Conservation (phyloP, 2,888 invertebrate genomes). For the Sclerodermus sp. region DNA sequence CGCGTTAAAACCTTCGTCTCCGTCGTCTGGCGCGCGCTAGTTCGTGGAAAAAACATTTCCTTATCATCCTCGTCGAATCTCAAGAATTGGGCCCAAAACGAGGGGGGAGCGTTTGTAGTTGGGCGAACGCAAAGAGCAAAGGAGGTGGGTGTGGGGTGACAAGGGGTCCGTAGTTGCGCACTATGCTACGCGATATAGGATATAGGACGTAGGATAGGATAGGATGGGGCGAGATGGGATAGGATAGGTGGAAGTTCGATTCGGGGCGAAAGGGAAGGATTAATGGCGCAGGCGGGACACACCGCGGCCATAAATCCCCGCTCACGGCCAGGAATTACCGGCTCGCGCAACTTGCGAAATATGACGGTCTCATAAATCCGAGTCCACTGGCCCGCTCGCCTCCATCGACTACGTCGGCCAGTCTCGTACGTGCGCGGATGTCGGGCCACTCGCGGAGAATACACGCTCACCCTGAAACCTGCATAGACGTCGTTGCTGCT, state of each 20-base stretch:
- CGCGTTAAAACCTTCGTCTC: too few relatives aligned
- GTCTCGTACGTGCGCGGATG: slow-evolving; percentile 9
- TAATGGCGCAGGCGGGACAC: slow-evolving; percentile 61
- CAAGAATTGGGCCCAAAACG: too few relatives aligned
- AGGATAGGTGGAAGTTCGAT: slow-evolving; percentile 52
- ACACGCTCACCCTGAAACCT: too few relatives aligned
- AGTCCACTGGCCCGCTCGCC: slow-evolving; percentile 55
- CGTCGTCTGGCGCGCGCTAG: too few relatives aligned
- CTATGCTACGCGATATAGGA: slow-evolving; percentile 1
- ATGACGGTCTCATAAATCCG: slow-evolving; percentile 64
- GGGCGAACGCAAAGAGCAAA: not conserved
- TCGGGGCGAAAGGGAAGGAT: slow-evolving; percentile 55
- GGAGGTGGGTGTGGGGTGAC: not conserved
- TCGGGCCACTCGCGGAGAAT: slow-evolving; percentile 17
- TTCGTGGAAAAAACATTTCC: too few relatives aligned
- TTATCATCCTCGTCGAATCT: too few relatives aligned
- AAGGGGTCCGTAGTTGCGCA: not conserved
- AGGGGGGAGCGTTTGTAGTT: too few relatives aligned
- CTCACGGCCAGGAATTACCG: slow-evolving; percentile 62
- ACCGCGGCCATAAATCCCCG: slow-evolving; percentile 62
- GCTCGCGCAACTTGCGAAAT: slow-evolving; percentile 65
- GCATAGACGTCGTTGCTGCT: too few relatives aligned
- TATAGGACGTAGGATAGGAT: slow-evolving; percentile 34
- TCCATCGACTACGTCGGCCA: slow-evolving; percentile 42
- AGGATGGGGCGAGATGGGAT: slow-evolving; percentile 19